Evolutionary conservation across 1,140 invertebrate genomes (phyloP).

Genomic region (Lysiphlebus fabarum): DNA sequence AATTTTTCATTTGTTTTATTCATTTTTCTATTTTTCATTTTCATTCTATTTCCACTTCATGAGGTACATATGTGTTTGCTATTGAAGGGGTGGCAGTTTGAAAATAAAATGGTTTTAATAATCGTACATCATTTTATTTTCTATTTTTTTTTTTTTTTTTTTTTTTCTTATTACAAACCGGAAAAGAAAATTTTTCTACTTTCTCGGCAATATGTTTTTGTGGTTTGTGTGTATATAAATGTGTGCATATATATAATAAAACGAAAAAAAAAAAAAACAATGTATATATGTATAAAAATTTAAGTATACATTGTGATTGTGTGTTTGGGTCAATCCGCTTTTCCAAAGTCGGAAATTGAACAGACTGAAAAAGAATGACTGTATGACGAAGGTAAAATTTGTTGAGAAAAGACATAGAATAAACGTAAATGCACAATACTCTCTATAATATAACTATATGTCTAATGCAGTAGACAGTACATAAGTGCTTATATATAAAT

Average conservation of each 20-base stretch:
- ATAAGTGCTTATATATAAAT: background rate
- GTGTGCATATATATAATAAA: too few species aligned
- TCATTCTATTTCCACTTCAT: constrained; percentile 9
- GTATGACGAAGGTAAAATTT: constrained; percentile 6
- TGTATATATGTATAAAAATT: constrained; percentile 1
- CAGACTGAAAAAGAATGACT: constrained; percentile 11
- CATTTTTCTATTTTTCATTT: background rate
- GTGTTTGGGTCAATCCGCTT: background rate
- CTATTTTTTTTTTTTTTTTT: too few species aligned
- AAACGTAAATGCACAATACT: background rate
- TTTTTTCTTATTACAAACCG: too few species aligned
- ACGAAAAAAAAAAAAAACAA: too few species aligned
- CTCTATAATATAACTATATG: background rate
- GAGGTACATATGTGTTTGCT: constrained; percentile 14
- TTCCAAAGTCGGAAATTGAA: constrained; percentile 30
- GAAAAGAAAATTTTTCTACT: too few species aligned
- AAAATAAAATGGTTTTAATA: constrained; percentile 31
- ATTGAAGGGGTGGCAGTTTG: background rate
- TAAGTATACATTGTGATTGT: background rate
- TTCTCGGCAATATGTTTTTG: too few species aligned
- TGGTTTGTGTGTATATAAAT: too few species aligned
- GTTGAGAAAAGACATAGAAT: constrained; percentile 1
- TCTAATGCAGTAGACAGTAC: background rate
- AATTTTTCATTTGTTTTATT: background rate
- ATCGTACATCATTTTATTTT: constrained; percentile 24